A percentile compares a stretch with the other conserved stretches of the same genome.
phyloP scores from a whole-genome alignment of 2,113 vertebrate genomes.

The Oceanodroma tethys region DNA sequence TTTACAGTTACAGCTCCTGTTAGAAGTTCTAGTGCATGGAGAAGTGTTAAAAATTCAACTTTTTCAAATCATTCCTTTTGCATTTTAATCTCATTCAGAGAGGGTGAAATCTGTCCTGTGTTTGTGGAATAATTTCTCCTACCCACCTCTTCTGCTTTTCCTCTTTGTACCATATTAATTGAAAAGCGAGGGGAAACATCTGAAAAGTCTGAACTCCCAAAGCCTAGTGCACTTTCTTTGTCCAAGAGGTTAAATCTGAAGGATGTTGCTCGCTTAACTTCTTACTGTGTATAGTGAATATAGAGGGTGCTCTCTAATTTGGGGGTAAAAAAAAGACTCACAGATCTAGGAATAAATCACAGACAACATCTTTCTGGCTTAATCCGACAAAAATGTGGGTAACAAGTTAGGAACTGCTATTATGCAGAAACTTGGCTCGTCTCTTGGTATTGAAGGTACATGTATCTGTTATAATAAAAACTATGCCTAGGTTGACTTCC shows the following conservation, averaged over 20 bases:
- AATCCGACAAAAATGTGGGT: neutral
- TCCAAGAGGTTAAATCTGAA: neutral
- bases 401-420: neutral
- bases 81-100: neutral
- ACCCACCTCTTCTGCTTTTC: neutral
- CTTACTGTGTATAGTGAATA: neutral
- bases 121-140: neutral
- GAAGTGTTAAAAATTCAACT: neutral
- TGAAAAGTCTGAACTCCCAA: neutral
- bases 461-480: neutral
- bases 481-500: neutral
- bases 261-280: neutral
- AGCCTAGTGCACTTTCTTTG: neutral
- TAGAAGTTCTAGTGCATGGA: neutral
- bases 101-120: neutral
- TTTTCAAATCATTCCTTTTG: neutral
- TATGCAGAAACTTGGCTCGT: neutral
- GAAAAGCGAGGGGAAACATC: neutral
- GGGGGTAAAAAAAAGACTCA: no score
- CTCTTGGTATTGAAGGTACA: neutral
- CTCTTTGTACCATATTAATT: neutral
- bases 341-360: neutral
- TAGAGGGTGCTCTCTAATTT: neutral
- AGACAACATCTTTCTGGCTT: neutral
- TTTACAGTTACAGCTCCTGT: neutral